Percentiles rank a stretch among this genome's conserved stretches.
Evolutionary conservation across 2,113 vertebrate genomes (phyloP).

Genomic region (Rhabdornis inornatus): DNA sequence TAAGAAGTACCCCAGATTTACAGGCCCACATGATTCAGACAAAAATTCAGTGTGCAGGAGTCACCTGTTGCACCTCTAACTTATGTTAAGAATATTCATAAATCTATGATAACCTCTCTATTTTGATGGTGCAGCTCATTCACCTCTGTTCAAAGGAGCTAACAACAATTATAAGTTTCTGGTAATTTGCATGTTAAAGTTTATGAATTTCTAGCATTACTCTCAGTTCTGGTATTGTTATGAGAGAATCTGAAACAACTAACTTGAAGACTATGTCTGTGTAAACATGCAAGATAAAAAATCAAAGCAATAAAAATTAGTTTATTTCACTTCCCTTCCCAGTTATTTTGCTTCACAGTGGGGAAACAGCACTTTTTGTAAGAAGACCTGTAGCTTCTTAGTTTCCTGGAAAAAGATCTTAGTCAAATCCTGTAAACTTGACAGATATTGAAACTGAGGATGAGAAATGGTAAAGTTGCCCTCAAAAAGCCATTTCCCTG

Average conservation of each 20-base stretch:
- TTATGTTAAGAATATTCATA: background rate
- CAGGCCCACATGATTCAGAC: background rate
- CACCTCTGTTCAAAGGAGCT: rapidly evolving
- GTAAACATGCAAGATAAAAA: background rate
- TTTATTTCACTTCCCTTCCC: background rate
- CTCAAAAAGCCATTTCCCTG: background rate
- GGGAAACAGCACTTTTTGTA: background rate
- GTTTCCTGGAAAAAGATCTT: background rate
- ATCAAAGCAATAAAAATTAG: background rate
- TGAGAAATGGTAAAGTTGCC: background rate
- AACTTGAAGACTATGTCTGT: background rate
- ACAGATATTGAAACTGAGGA: background rate
- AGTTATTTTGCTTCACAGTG: background rate
- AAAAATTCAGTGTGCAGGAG: background rate
- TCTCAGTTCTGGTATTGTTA: background rate
- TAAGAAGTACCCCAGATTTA: background rate
- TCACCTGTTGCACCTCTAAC: background rate
- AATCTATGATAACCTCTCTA: background rate
- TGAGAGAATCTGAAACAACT: background rate
- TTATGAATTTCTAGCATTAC: background rate
- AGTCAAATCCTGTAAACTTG: background rate
- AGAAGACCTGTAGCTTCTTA: background rate
- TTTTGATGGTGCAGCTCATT: background rate
- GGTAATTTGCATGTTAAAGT: background rate
- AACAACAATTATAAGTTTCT: background rate